Conservation (phyloP, 2,113 vertebrate genomes). For the Cyanistes caeruleus region DNA sequence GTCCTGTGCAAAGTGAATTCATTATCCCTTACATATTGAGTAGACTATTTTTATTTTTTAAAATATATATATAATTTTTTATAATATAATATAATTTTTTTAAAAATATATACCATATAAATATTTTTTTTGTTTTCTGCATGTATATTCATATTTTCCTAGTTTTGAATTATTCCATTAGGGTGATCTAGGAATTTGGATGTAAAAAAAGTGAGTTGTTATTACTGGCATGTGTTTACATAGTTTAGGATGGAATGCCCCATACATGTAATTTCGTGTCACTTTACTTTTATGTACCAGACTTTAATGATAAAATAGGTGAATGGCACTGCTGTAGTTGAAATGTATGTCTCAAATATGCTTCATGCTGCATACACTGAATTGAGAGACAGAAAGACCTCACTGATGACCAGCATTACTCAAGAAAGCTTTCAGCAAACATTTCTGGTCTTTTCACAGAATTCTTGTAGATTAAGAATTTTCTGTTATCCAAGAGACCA, state of each 20-base stretch:
- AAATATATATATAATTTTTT: too few species aligned
- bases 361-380: not conserved
- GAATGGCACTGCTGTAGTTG: not conserved
- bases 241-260: not conserved
- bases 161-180: not conserved
- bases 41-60: too few species aligned
- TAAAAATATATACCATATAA: not conserved
- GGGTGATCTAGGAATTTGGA: not conserved
- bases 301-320: slow-evolving; percentile 5
- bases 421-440: slow-evolving; percentile 24
- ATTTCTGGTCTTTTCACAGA: not conserved
- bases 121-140: not conserved
- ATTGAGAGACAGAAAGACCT: not conserved
- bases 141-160: not conserved
- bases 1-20: not conserved
- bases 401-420: not conserved
- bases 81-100: too few species aligned
- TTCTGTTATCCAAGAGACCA: not conserved
- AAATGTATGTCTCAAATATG: slow-evolving; percentile 15
- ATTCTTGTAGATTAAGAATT: not conserved
- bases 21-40: not conserved
- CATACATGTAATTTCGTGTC: not conserved
- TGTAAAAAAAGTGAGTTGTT: not conserved
- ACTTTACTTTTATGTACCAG: not conserved
- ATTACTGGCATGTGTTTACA: not conserved